Evolutionary conservation across 2,797 vertebrate genomes (phyloP), one percentile per base, ranked within the genome.

Genomic region (Leptatherina wallacei): DNA sequence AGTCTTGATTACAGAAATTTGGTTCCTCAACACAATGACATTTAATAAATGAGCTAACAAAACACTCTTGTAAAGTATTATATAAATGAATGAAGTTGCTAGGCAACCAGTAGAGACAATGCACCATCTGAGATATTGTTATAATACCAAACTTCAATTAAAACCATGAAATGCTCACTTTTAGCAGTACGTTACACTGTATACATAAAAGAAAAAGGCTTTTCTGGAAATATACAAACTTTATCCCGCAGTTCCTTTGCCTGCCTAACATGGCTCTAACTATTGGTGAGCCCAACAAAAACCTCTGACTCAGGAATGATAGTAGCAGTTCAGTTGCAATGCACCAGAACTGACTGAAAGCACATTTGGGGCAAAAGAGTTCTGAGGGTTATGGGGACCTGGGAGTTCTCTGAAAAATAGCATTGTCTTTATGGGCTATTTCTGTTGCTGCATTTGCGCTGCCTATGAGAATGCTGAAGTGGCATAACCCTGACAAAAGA

Each of bases 71-170:
- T n/a, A 65, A 57, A 61, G 24, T 35, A 32, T 27, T 24, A 24
- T 38, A 33, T 52, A 57, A 54, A 68, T 36, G 44, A 68, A 65
- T 59, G 22, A 74, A 14, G 67, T 58, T 75, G 61, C 74, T 63
- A 71, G 1, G 70, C 63, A 77, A 77, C 81, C 51, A 36, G 27
- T 24, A 24, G 32, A 58, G 54, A 69, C 40, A 56, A 22, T 59
- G 63, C 24, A 61, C 20, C 4, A 5, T 59, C 22, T 42, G 56
- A 65, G 49, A 14, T 36, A n/a, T 6, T n/a, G 6, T 44, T 38
- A 51, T 20, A 16, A 12, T 16, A 44, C 30, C 54, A 20, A 22
- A 65, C 29, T 51, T 35, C 29, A 22, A 59, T 54, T 12, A 32
- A 51, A 61, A 51, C 35, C 33, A 52, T 27, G 16, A 27, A 27